Percentiles rank a stretch among this genome's conserved stretches.
These are phyloP conservation scores for western clawed frog (Xenopus tropicalis) DNA, from an alignment of 2,113 vertebrate genomes.

Conservation along the genomic window UCB_Xtro_10.0 CM004448.2:85882501-85883000, in stretches of 20 bases:
- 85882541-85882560: no score
- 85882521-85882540: no score
- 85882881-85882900: constrained; percentile 95
- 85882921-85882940: constrained; percentile 15
- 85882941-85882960: constrained; percentile 24
- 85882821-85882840: constrained; percentile 73
- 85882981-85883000: constrained; percentile 40
- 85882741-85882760: constrained; percentile 90
- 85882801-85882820: constrained; percentile 82
- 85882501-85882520: no score
- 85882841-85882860: constrained; percentile 91
- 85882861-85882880: constrained; percentile 86
- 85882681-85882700: constrained; percentile 70
- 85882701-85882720: constrained; percentile 95
- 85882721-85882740: constrained; percentile 96
- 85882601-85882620: no score
- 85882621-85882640: no score
- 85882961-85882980: constrained; percentile 28
- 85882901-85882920: constrained; percentile 92
- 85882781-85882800: constrained; percentile 84
- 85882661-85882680: no score
- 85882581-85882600: no score
- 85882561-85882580: no score
- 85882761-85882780: constrained; percentile 92
- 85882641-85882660: no score